Percentiles rank a stretch among this genome's conserved stretches.
Conservation (phyloP, 2,797 vertebrate species). For the Chanos chanos region DNA sequence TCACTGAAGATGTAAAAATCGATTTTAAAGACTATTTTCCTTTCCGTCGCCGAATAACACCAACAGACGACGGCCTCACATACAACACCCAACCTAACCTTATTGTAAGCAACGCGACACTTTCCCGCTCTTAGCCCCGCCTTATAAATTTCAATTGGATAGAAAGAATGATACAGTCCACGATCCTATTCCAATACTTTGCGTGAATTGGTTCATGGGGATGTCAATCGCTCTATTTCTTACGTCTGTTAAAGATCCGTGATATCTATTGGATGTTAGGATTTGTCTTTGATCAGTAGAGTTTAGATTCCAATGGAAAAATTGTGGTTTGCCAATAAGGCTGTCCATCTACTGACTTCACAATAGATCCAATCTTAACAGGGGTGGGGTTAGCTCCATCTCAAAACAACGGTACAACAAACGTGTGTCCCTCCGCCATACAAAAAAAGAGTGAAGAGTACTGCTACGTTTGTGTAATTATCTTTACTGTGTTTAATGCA, state of each 20-base stretch:
- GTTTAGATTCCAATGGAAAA: conserved; percentile 12
- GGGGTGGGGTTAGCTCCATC: conserved; percentile 23
- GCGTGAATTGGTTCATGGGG: conserved; percentile 6
- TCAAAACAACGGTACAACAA: conserved; percentile 12
- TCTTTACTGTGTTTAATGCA: no score
- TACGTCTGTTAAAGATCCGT: conserved; percentile 24
- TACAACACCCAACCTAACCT: conserved; percentile 46
- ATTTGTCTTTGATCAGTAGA: conserved; percentile 3
- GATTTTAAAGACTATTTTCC: conserved; percentile 45
- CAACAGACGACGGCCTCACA: conserved; percentile 51
- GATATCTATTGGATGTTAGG: conserved; percentile 28
- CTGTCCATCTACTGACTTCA: conserved; percentile 31
- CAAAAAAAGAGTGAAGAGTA: conserved; percentile 29
- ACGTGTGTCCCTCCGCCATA: conserved; percentile 38
- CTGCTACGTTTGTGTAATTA: not conserved
- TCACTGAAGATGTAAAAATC: conserved; percentile 25
- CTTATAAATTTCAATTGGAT: conserved; percentile 38
- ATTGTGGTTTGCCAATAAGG: conserved; percentile 27
- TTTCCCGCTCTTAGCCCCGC: conserved; percentile 36
- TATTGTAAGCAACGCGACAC: conserved; percentile 41
- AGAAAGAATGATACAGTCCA: not conserved
- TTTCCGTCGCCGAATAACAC: conserved; percentile 43
- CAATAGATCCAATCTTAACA: conserved; percentile 5
- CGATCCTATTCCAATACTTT: not conserved
- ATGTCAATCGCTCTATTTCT: conserved; percentile 27